Conservation (phyloP, 53 echinoderm and acorn worm species). For the Zoroaster sp. region DNA sequence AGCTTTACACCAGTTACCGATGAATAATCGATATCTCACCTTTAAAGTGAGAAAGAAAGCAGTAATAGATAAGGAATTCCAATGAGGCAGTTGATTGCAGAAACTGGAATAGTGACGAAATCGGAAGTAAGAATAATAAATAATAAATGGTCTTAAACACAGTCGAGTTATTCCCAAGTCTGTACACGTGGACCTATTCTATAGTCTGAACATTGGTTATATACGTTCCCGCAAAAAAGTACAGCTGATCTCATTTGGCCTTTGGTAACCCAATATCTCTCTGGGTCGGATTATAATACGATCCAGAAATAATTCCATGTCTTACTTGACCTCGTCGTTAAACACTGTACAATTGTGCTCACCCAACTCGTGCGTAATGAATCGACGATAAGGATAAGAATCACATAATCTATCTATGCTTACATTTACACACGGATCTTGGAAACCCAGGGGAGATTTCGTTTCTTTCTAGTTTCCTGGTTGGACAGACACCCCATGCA, state of each 20-base stretch:
- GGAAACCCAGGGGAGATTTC: background rate
- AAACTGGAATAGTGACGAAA: too few species aligned
- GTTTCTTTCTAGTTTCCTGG: background rate
- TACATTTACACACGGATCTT: background rate
- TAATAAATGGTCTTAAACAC: too few species aligned
- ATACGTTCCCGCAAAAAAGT: background rate
- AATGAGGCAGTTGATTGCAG: too few species aligned
- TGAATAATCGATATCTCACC: too few species aligned
- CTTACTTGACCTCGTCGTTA: conserved; percentile 20
- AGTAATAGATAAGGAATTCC: too few species aligned
- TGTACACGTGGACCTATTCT: too few species aligned
- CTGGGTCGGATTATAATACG: conserved; percentile 9
- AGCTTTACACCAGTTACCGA: too few species aligned
- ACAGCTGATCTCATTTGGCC: background rate
- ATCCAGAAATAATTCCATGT: conserved; percentile 39
- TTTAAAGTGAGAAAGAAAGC: too few species aligned
- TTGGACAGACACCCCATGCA: background rate
- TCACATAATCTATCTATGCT: conserved; percentile 23
- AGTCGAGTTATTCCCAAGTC: too few species aligned
- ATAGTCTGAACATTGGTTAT: background rate
- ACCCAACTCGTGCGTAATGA: conserved; percentile 2
- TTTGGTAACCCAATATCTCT: conserved; percentile 2
- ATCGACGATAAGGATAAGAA: conserved; percentile 16
- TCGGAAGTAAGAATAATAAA: too few species aligned
- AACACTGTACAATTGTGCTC: background rate